These are phyloP conservation scores for Motacilla alba DNA, from an alignment of 2,113 vertebrate genomes.

Conservation along the genomic window DNA sequence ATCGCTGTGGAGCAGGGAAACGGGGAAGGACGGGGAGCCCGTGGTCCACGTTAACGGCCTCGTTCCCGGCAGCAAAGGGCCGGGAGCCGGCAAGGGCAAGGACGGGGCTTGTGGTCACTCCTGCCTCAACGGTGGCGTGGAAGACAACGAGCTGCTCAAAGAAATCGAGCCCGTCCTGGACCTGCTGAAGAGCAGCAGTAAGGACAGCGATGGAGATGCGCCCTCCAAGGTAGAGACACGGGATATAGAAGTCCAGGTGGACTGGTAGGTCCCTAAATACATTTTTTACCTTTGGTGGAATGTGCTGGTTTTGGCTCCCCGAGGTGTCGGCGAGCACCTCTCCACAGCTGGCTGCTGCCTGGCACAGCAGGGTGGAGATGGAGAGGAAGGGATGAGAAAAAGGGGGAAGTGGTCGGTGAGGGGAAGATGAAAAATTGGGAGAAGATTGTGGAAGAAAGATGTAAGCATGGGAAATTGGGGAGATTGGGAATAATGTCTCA, in stretches of 20 bases:
- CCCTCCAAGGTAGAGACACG: slow-evolving; percentile 76
- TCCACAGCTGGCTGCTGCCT: not conserved
- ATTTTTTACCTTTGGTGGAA: not conserved
- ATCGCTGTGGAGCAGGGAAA: slow-evolving; percentile 69
- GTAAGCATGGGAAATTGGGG: fast-evolving
- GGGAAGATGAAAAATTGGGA: not conserved
- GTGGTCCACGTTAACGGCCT: slow-evolving; percentile 67
- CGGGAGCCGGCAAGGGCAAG: slow-evolving; percentile 63
- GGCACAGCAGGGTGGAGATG: not conserved
- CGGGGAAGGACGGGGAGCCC: slow-evolving; percentile 31
- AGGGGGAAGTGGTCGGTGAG: fast-evolving
- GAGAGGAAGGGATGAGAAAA: not conserved
- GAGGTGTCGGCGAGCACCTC: not conserved
- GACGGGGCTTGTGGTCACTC: slow-evolving; percentile 18
- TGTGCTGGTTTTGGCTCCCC: not conserved
- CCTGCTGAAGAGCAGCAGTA: slow-evolving; percentile 81
- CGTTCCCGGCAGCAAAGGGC: slow-evolving; percentile 41
- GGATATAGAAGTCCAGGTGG: slow-evolving; percentile 89
- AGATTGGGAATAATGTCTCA: fast-evolving
- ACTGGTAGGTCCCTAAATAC: slow-evolving; percentile 80
- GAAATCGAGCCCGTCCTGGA: slow-evolving; percentile 92
- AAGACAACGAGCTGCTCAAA: slow-evolving; percentile 86
- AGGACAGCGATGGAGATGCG: slow-evolving; percentile 74
- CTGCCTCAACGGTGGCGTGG: slow-evolving; percentile 79
- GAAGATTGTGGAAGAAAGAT: not conserved